Evolutionary conservation across 2,113 vertebrate species (phyloP).

Genomic region (Zosterops borbonicus): DNA sequence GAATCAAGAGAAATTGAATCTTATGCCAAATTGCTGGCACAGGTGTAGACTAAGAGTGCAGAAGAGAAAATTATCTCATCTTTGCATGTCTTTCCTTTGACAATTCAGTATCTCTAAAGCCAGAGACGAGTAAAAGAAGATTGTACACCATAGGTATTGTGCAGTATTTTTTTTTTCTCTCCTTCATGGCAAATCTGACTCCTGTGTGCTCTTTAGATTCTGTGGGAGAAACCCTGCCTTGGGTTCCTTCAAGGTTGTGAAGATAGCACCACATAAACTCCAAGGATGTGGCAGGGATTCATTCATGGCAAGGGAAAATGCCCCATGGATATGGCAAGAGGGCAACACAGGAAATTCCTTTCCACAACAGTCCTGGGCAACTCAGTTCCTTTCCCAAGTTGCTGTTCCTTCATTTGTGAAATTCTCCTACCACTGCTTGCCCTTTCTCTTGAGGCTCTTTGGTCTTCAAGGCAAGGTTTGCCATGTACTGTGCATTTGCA

Average conservation of each 20-base stretch:
- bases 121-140: background rate
- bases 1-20: background rate
- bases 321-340: background rate
- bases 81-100: background rate
- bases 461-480: background rate
- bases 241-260: background rate
- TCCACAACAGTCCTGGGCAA: background rate
- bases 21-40: background rate
- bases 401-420: background rate
- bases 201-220: background rate
- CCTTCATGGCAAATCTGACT: background rate
- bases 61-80: background rate
- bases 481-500: background rate
- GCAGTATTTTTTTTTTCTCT: background rate
- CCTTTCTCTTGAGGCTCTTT: background rate
- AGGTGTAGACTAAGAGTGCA: background rate
- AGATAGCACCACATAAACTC: accelerated
- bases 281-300: background rate
- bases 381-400: background rate
- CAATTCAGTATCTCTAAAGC: background rate
- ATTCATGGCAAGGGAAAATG: background rate
- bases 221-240: background rate
- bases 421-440: background rate
- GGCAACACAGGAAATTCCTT: background rate
- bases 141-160: background rate